Conservation (phyloP, 2,888 invertebrate genomes). For the Bembecia ichneumoniformis region DNA sequence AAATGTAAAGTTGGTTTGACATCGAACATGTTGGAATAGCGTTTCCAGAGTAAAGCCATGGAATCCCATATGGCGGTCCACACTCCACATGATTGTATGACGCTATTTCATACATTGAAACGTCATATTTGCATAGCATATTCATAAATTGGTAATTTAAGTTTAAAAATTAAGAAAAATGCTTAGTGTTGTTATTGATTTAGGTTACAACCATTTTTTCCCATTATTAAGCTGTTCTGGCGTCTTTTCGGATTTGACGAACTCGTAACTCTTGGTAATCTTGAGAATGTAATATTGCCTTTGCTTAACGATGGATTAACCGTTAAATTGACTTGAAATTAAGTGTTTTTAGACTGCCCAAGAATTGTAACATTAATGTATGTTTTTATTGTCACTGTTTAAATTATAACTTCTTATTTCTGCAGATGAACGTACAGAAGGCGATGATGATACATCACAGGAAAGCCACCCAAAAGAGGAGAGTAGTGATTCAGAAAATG, state of each 20-base stretch:
- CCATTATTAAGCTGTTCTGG: constrained; percentile 24
- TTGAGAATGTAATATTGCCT: not conserved
- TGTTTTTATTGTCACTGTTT: too few species aligned
- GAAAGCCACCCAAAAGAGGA: constrained; percentile 63
- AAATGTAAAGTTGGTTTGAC: constrained; percentile 31
- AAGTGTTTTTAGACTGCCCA: too few species aligned
- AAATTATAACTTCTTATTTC: not conserved
- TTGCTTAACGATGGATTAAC: too few species aligned
- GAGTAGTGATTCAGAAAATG: constrained; percentile 56
- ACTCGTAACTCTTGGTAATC: not conserved
- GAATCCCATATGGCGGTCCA: constrained; percentile 73
- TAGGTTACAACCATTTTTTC: constrained; percentile 51
- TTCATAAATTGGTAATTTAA: constrained; percentile 20
- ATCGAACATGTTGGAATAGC: constrained; percentile 54
- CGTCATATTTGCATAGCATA: constrained; percentile 24
- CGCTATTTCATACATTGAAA: constrained; percentile 47
- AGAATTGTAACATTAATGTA: too few species aligned
- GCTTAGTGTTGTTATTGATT: constrained; percentile 22
- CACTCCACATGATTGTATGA: constrained; percentile 69
- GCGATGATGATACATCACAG: constrained; percentile 65
- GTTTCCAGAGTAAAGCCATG: constrained; percentile 69
- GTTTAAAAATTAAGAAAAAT: constrained; percentile 20
- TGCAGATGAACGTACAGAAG: constrained; percentile 63
- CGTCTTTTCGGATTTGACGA: constrained; percentile 4
- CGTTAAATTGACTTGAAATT: too few species aligned